These are phyloP conservation scores for Camarhynchus parvulus DNA, from an alignment of 2,113 vertebrate species.

Conservation along the genomic window DNA sequence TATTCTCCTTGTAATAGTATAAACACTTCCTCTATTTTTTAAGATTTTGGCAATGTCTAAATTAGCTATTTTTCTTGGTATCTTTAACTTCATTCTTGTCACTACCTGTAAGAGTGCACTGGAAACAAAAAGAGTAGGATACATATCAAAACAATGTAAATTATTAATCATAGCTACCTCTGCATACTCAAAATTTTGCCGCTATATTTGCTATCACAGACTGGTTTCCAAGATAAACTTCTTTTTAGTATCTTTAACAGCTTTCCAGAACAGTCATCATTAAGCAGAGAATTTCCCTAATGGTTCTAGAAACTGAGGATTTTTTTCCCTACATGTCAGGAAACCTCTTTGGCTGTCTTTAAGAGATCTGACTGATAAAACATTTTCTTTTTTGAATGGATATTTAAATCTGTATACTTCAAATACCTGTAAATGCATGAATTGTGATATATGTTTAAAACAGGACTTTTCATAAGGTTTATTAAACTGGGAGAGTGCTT, in stretches of 20 bases:
- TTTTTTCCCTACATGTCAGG: neutral
- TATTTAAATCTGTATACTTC: neutral
- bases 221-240: neutral
- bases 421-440: neutral
- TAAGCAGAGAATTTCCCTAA: neutral
- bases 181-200: neutral
- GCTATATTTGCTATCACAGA: neutral
- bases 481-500: neutral
- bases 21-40: neutral
- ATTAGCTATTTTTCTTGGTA: neutral
- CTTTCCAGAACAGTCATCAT: neutral
- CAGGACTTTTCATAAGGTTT: neutral
- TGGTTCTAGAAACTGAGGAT: neutral
- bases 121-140: neutral
- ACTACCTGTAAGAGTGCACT: neutral
- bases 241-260: neutral
- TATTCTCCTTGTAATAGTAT: neutral
- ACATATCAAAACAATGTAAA: neutral
- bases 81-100: neutral
- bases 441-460: neutral
- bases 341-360: neutral
- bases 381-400: neutral
- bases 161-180: neutral
- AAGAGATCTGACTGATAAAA: neutral
- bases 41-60: neutral